Base-by-base conservation (phyloP, 1,140 invertebrate species). In the Bombus confusus region DNA sequence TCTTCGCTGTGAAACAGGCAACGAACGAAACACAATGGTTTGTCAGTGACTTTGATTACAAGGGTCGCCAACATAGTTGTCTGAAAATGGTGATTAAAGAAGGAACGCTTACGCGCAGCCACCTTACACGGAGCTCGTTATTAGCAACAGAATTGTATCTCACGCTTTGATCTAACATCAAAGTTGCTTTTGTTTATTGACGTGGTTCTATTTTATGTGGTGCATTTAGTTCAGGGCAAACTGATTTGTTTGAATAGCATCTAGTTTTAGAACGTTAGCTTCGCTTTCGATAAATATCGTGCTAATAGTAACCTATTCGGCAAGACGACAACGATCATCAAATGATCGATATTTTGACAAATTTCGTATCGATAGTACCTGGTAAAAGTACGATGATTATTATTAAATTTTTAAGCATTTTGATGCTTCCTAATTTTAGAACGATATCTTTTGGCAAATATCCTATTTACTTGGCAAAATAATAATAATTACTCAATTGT, bases 41-140 rank as follows among this genome's bases (percentile, higher is more conserved):
- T 80, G 76, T 80, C 68, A 85, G 52, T 80, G 68, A 39, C 52
- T 52, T 68, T 71, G 68, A 85, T 85, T 85, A 73, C 73, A 79
- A 80, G 75, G 18, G 22, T 84, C 75, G 83, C 47, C 37, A n/a
- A 34, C 39, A 57, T 37, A 52, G 66, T n/a, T 39, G 66, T 25
- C 43, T 59, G 52, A 37, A 62, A 79, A 71, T 47, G 59, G 1
- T 52, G 13, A 72, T 79, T 79, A 72, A 71, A 52, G 34, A 43
- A 13, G 22, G 39, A 43, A 5, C 66, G 62, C 31, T 79, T 78
- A 41, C 57, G n/a, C 64, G 13, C 28, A 5, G 13, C 74, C 66
- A 59, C 64, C 34, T 18, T 39, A n/a, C 64, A 62, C 28, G 28
- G 8, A 59, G 39, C 52, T 39, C 52, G 79, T 81, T 62, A 41